Evolutionary conservation across 2,113 vertebrate species (phyloP).

Genomic region (Dromaius novaehollandiae): DNA sequence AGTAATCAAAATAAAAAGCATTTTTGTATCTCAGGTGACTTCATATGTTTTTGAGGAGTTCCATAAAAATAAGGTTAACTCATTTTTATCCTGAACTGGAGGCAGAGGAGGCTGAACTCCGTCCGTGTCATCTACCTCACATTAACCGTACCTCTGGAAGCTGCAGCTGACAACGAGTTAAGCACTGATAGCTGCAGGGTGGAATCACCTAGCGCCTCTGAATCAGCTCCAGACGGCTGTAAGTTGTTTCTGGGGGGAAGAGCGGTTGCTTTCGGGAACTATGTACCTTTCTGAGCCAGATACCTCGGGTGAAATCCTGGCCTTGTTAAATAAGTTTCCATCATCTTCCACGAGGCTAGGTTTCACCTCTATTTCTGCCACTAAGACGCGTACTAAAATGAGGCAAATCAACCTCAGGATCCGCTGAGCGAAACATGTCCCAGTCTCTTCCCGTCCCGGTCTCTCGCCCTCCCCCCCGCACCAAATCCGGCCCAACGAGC

Average conservation of each 20-base stretch:
- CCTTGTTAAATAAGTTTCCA: not conserved
- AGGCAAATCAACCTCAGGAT: rapidly evolving
- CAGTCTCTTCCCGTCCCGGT: no score
- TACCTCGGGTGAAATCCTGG: not conserved
- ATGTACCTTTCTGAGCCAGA: not conserved
- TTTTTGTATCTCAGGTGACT: not conserved
- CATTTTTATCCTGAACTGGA: not conserved
- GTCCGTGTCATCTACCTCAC: rapidly evolving
- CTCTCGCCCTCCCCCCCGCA: no score
- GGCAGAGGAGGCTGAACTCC: not conserved
- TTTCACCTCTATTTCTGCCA: not conserved
- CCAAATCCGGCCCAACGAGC: not conserved
- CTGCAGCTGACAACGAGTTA: not conserved
- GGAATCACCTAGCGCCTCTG: not conserved
- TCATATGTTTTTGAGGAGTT: not conserved
- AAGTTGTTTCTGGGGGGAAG: not conserved
- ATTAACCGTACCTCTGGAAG: rapidly evolving
- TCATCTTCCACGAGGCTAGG: not conserved
- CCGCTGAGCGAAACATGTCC: rapidly evolving
- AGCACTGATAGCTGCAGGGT: not conserved
- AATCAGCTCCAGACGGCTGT: not conserved
- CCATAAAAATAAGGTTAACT: not conserved
- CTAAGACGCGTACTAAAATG: rapidly evolving
- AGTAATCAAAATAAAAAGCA: not conserved
- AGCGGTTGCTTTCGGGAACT: rapidly evolving